Conservation (phyloP, 2,113 vertebrate species). For the Pelecanoides urinatrix region DNA sequence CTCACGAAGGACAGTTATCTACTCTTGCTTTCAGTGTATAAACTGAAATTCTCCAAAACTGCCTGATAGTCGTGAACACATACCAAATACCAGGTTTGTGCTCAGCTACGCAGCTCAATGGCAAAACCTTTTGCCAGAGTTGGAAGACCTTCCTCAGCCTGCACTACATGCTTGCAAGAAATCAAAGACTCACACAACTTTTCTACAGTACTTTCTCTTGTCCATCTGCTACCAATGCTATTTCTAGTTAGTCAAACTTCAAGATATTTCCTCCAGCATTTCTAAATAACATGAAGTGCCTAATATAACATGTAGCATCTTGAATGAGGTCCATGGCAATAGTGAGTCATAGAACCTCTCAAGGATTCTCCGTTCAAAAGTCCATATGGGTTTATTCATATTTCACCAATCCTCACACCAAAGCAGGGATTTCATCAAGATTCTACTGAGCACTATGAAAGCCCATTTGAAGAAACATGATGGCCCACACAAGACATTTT, state of each 20-base stretch:
- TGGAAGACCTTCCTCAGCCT: not conserved
- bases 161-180: not conserved
- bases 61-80: not conserved
- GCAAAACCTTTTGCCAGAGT: not conserved
- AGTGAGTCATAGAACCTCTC: not conserved
- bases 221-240: conserved; percentile 14
- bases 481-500: not conserved
- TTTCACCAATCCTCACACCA: not conserved
- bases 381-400: not conserved
- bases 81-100: not conserved
- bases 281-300: not conserved
- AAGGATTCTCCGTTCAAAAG: not conserved
- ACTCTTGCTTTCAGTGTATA: not conserved
- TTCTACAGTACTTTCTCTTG: not conserved
- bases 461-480: not conserved
- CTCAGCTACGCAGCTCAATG: not conserved
- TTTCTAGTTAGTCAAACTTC: not conserved
- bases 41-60: not conserved
- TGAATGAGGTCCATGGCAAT: not conserved
- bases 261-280: conserved; percentile 8
- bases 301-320: not conserved
- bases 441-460: not conserved
- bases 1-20: not conserved
- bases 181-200: not conserved
- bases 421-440: not conserved